A percentile compares a stretch with the other conserved stretches of the same genome.
Conservation (phyloP, 2,797 vertebrate species). For the Ceryle rudis region DNA sequence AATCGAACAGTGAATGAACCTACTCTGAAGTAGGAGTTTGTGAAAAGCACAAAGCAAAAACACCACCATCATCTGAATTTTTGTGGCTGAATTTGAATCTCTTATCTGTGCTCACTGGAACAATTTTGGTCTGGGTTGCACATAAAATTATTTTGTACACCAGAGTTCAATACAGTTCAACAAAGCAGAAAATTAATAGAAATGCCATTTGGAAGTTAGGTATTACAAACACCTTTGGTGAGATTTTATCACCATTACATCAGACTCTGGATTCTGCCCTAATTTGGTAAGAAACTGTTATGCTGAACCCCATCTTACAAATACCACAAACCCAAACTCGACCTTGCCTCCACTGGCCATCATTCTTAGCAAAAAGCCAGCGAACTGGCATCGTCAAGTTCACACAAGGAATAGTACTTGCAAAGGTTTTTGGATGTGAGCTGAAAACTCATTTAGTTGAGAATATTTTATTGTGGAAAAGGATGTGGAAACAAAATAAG, state of each 20-base stretch:
- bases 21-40: neutral
- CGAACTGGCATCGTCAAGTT: neutral
- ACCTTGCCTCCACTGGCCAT: neutral
- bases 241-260: neutral
- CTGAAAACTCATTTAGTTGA: slow-evolving; percentile 19
- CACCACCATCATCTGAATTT: rapidly evolving
- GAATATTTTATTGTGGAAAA: slow-evolving; percentile 66
- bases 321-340: neutral
- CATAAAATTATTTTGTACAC: neutral
- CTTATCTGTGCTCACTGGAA: slow-evolving; percentile 3
- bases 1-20: neutral
- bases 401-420: neutral
- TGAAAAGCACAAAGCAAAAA: neutral
- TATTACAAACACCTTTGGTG: neutral
- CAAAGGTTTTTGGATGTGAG: neutral
- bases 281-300: neutral
- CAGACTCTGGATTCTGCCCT: neutral
- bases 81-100: neutral
- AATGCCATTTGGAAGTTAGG: neutral
- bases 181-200: slow-evolving; percentile 16
- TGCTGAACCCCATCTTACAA: neutral
- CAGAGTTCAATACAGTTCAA: neutral
- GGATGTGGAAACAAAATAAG: slow-evolving; percentile 56
- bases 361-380: neutral
- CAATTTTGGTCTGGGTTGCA: neutral